Percentiles rank a stretch among this genome's conserved stretches.
These are phyloP conservation scores for Priocnemis perturbator DNA, from an alignment of 2,888 invertebrate species.

Conservation along the genomic window DNA sequence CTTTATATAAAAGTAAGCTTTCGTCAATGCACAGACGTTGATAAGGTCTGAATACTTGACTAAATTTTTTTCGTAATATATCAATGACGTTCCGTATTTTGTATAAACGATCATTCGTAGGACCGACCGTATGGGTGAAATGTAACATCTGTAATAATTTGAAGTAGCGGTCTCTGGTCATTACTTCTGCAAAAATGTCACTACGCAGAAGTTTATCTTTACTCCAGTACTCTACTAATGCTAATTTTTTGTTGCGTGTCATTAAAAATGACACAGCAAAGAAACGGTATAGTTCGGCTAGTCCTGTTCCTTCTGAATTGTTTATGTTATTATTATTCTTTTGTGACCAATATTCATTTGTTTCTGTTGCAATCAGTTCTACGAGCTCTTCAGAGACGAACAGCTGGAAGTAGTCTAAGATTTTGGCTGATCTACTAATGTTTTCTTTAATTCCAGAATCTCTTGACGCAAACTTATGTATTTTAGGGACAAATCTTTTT, in stretches of 20 bases:
- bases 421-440: slow-evolving; percentile 22
- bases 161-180: slow-evolving; percentile 24
- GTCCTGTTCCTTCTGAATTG: slow-evolving; percentile 5
- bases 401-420: slow-evolving; percentile 18
- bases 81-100: slow-evolving; percentile 26
- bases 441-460: slow-evolving; percentile 20
- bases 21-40: not conserved
- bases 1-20: too few species aligned
- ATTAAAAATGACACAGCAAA: slow-evolving; percentile 23
- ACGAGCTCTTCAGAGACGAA: slow-evolving; percentile 21
- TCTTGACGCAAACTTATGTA: slow-evolving; percentile 16
- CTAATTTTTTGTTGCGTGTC: too few species aligned
- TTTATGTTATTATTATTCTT: slow-evolving; percentile 21
- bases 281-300: slow-evolving; percentile 20
- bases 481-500: slow-evolving; percentile 15
- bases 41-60: slow-evolving; percentile 3
- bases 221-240: too few species aligned
- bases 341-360: slow-evolving; percentile 16
- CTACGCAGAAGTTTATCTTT: too few species aligned
- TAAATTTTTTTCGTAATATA: slow-evolving; percentile 25
- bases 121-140: slow-evolving; percentile 20
- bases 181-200: slow-evolving; percentile 17
- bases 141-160: slow-evolving; percentile 20
- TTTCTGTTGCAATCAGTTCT: slow-evolving; percentile 16
- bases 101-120: slow-evolving; percentile 24